These are phyloP conservation scores for Andrena dorsata DNA, from an alignment of 2,888 invertebrate species.

Conservation along the genomic window DNA sequence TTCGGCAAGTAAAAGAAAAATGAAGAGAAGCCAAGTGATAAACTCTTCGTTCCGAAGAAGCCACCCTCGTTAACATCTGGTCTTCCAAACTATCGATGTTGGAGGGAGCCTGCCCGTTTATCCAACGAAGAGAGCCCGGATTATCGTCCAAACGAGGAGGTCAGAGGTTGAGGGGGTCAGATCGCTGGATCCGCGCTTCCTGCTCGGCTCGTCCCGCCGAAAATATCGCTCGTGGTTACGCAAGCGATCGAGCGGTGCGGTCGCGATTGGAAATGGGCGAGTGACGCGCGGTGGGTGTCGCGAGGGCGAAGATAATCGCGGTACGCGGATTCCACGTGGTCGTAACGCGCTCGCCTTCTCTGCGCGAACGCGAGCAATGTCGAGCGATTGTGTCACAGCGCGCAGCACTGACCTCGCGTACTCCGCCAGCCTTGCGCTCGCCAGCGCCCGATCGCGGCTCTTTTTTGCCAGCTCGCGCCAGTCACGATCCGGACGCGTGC, in stretches of 20 bases:
- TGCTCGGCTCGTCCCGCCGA: not conserved
- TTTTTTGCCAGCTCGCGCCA: conserved; percentile 27
- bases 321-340: conserved; percentile 37
- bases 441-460: conserved; percentile 11
- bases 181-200: not conserved
- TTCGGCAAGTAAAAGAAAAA: too few relatives aligned
- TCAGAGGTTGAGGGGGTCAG: not conserved
- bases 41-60: too few relatives aligned
- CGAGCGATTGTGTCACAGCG: conserved; percentile 62
- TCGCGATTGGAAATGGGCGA: not conserved
- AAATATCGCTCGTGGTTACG: not conserved
- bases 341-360: conserved; percentile 21
- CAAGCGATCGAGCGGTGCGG: conserved; percentile 3
- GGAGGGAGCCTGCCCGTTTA: too few relatives aligned
- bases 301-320: conserved; percentile 35
- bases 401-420: conserved; percentile 68
- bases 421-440: conserved; percentile 50
- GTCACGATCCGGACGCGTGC: conserved; percentile 49
- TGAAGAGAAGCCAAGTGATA: too few relatives aligned
- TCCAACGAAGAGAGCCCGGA: too few relatives aligned
- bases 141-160: not conserved
- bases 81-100: too few relatives aligned
- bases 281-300: conserved; percentile 3
- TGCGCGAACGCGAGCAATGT: conserved; percentile 54
- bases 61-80: too few relatives aligned